Conservation (phyloP, 2,797 vertebrate genomes). For the Danio albolineatus region DNA sequence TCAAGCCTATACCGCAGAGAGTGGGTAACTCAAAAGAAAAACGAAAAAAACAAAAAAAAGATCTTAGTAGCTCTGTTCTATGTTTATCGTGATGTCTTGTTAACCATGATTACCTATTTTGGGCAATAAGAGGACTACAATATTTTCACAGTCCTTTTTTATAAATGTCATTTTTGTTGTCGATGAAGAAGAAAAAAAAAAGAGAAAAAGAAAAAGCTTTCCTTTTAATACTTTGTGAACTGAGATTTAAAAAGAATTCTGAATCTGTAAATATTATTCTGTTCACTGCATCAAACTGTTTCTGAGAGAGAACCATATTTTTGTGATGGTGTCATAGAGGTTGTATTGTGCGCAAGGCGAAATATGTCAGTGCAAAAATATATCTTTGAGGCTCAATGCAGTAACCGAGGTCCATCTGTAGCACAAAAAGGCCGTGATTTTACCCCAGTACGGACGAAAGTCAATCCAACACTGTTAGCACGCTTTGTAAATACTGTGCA, state of each 20-base stretch:
- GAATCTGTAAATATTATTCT: slow-evolving; percentile 87
- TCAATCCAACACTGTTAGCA: slow-evolving; percentile 74
- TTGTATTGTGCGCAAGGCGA: slow-evolving; percentile 73
- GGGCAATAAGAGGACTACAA: slow-evolving; percentile 91
- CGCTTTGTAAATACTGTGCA: slow-evolving; percentile 77
- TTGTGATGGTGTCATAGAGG: slow-evolving; percentile 85
- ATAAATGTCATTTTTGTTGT: slow-evolving; percentile 87
- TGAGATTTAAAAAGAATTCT: slow-evolving; percentile 76
- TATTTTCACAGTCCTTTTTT: slow-evolving; percentile 86
- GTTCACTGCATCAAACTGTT: slow-evolving; percentile 86
- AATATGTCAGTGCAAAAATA: slow-evolving; percentile 56
- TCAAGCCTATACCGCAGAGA: slow-evolving; percentile 68
- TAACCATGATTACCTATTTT: slow-evolving; percentile 89
- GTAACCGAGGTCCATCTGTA: slow-evolving; percentile 67
- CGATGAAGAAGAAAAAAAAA: slow-evolving; percentile 75
- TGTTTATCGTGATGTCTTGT: slow-evolving; percentile 82
- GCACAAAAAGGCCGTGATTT: slow-evolving; percentile 72
- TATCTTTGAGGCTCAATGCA: slow-evolving; percentile 58
- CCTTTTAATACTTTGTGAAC: slow-evolving; percentile 77
- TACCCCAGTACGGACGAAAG: slow-evolving; percentile 72
- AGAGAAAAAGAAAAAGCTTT: slow-evolving; percentile 80
- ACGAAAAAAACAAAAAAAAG: slow-evolving; percentile 65
- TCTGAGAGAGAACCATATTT: slow-evolving; percentile 87
- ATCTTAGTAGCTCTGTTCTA: slow-evolving; percentile 78
- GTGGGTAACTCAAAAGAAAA: slow-evolving; percentile 70